These are phyloP conservation scores for Eupeodes luniger DNA, from an alignment of 2,888 invertebrate species.

Conservation along the genomic window DNA sequence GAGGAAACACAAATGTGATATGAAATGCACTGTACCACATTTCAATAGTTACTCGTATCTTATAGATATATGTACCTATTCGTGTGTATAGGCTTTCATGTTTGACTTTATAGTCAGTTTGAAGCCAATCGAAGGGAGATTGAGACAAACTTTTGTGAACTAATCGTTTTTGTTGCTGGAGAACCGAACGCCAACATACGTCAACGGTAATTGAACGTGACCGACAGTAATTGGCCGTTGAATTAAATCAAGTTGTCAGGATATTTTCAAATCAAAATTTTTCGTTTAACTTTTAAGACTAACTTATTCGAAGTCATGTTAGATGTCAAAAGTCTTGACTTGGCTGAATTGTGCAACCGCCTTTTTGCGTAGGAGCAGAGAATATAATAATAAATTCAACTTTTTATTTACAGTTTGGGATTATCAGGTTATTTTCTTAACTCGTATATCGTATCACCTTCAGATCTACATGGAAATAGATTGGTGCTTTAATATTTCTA, in stretches of 20 bases:
- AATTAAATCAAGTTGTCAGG: conserved; percentile 74
- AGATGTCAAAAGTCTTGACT: conserved; percentile 53
- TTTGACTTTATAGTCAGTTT: conserved; percentile 32
- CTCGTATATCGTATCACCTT: not conserved
- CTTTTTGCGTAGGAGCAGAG: conserved; percentile 39
- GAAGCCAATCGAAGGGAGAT: conserved; percentile 52
- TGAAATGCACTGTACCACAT: conserved; percentile 45
- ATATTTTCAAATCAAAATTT: conserved; percentile 62
- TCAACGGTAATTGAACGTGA: conserved; percentile 73
- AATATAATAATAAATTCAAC: conserved; percentile 2
- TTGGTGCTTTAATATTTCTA: not conserved
- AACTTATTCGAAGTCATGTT: conserved; percentile 65
- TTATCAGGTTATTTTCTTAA: conserved; percentile 4
- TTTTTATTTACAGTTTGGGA: not conserved
- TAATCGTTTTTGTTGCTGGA: conserved; percentile 67
- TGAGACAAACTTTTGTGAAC: conserved; percentile 62
- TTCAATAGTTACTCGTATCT: conserved; percentile 33
- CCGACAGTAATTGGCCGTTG: conserved; percentile 75
- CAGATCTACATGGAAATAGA: not conserved
- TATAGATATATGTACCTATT: too few relatives aligned
- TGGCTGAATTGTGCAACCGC: conserved; percentile 39
- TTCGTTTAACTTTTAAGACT: conserved; percentile 37
- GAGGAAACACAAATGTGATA: conserved; percentile 18
- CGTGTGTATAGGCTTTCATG: conserved; percentile 24
- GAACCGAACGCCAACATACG: conserved; percentile 66